A percentile compares a stretch with the other conserved stretches of the same genome.
Conservation (phyloP, 2,113 vertebrate genomes). For the Thermophis baileyi region DNA sequence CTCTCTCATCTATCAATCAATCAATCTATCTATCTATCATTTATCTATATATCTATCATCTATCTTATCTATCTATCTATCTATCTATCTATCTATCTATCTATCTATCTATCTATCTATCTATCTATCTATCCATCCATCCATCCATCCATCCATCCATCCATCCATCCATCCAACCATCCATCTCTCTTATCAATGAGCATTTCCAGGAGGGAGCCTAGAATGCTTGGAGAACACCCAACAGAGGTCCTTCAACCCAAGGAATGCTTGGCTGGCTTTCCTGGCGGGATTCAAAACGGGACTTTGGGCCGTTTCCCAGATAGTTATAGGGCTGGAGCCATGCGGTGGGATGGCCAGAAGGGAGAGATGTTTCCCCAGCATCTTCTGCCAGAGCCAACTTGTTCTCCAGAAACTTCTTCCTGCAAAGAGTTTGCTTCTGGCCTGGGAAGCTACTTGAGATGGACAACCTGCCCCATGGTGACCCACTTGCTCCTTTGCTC, state of each 20-base stretch:
- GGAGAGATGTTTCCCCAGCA: background rate
- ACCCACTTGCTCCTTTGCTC: conserved; percentile 14
- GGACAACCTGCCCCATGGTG: background rate
- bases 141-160: no score
- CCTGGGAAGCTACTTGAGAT: rapidly evolving
- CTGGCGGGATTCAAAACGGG: background rate
- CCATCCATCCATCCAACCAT: no score
- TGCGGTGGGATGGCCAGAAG: no score
- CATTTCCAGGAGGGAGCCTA: background rate
- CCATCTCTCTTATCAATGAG: no score
- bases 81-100: no score
- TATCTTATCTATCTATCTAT: no score
- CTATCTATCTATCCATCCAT: no score
- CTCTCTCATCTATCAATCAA: no score
- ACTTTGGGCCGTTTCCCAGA: background rate
- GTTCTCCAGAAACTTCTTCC: background rate
- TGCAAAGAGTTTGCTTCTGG: background rate
- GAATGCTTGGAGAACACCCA: background rate
- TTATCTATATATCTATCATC: no score
- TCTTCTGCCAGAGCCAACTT: background rate
- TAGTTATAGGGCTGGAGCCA: no score
- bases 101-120: no score
- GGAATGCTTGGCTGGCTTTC: background rate
- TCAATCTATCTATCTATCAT: no score
- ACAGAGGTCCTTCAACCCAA: background rate